These are phyloP conservation scores for Eupithecia inturbata DNA, from an alignment of 2,888 invertebrate species.

Conservation along the genomic window DNA sequence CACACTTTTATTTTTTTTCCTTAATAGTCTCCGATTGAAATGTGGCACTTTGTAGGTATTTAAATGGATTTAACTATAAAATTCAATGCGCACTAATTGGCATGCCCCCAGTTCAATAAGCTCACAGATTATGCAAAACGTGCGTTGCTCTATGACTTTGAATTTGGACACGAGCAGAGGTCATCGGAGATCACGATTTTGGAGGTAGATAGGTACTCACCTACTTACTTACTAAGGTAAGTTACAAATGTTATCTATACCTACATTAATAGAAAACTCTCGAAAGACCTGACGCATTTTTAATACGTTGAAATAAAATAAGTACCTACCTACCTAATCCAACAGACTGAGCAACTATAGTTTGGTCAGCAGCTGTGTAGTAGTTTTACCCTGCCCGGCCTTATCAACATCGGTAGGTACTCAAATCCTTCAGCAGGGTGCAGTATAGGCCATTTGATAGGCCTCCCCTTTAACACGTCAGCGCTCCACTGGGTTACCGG, in stretches of 20 bases:
- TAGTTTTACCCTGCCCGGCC: no score
- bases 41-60: neutral
- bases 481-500: no score
- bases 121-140: conserved; percentile 27
- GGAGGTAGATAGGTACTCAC: neutral
- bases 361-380: no score
- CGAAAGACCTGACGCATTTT: neutral
- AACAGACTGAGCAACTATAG: no score
- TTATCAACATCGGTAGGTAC: no score
- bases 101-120: conserved; percentile 16
- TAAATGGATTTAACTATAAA: conserved; percentile 1
- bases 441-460: no score
- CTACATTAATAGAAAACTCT: neutral
- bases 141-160: conserved; percentile 29
- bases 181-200: conserved; percentile 32
- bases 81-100: conserved; percentile 13
- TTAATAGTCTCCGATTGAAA: neutral
- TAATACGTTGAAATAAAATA: no score
- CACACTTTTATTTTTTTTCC: neutral
- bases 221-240: neutral
- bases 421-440: no score
- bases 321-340: no score
- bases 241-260: neutral
- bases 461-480: no score
- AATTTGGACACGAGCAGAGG: conserved; percentile 37